Evolutionary conservation across 2,888 invertebrate genomes (phyloP).

Genomic region (Cataglyphis cursor): DNA sequence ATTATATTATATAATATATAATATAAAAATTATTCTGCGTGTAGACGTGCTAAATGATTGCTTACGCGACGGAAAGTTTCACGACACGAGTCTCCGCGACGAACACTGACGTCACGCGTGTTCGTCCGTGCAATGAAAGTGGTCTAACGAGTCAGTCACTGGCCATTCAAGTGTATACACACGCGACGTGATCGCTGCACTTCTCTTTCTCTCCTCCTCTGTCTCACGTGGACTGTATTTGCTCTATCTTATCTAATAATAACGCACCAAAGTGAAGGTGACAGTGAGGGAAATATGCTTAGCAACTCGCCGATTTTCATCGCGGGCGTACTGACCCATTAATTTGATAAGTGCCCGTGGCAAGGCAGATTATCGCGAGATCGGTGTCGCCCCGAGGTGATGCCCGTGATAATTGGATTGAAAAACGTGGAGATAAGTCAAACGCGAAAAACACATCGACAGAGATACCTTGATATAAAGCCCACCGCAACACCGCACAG

Average conservation of each 20-base stretch:
- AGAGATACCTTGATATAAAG: slow-evolving; percentile 16
- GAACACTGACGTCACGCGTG: slow-evolving; percentile 53
- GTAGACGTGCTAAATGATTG: background rate
- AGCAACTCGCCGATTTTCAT: background rate
- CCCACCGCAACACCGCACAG: background rate
- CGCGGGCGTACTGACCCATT: background rate
- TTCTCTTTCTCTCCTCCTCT: background rate
- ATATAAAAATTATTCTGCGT: slow-evolving; percentile 13
- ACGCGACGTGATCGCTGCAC: slow-evolving; percentile 15
- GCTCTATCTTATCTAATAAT: background rate
- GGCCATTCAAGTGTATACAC: slow-evolving; percentile 63
- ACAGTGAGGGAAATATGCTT: background rate
- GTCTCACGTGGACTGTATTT: background rate
- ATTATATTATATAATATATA: background rate
- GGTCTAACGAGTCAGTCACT: slow-evolving; percentile 77
- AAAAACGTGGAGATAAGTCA: background rate
- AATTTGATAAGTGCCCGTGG: slow-evolving; percentile 13
- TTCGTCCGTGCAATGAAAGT: slow-evolving; percentile 74
- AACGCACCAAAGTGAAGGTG: slow-evolving; percentile 34
- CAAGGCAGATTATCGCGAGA: slow-evolving; percentile 25
- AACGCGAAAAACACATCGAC: background rate
- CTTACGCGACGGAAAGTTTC: slow-evolving; percentile 29
- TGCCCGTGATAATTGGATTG: slow-evolving; percentile 18
- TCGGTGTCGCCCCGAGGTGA: background rate
- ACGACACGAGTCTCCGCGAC: slow-evolving; percentile 8